Base-by-base conservation (phyloP, 2,888 invertebrate species). In the Steromphala cineraria region DNA sequence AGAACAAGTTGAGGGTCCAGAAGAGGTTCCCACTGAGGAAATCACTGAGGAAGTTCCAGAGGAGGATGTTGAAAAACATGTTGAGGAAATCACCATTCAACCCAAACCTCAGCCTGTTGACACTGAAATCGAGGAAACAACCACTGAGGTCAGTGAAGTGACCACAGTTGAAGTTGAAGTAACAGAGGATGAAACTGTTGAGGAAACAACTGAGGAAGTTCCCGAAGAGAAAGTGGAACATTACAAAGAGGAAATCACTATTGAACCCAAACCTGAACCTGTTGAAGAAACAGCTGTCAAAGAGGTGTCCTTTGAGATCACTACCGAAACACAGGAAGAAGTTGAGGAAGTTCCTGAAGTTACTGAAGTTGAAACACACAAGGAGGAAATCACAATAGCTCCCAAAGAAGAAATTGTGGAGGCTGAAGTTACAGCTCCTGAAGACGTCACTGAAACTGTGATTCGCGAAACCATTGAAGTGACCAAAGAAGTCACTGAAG, bases 11-110 rank as follows among this genome's bases (percentile, higher is more conserved):
- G 55, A 15, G 40, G 17, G 31, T 31, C 40, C 13, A 67, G 62
- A 56, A 78, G 36, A 15, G 67, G 31, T 52, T 53, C 53, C 5
- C 17, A 67, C 53, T 75, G 21, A 67, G 21, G 81, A 79, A 75
- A 46, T 75, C 2, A 24, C 77, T n/a, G 78, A 74, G 17, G 71
- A 77, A 24, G 71, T 62, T 53, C 55, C 71, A 21, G 82, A 81
- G 19, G 74, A 77, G 55, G 53, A 40, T 36, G 55, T 80, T 19
- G 82, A 83, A 52, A 79, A 81, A 67, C 78, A 80, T 17, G 52
- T 80, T 31, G 82, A 82, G 75, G 79, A 80, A 3, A 80, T 80
- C 17, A 53, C 75, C 15, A 52, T 80, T 17, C 24, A 19, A 10
- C 56, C 24, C 56, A 21, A 56, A 56, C 56, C 56, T 71, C 17